phyloP scores from a whole-genome alignment of 2,888 invertebrate genomes.

The Serrognathus titanus region DNA sequence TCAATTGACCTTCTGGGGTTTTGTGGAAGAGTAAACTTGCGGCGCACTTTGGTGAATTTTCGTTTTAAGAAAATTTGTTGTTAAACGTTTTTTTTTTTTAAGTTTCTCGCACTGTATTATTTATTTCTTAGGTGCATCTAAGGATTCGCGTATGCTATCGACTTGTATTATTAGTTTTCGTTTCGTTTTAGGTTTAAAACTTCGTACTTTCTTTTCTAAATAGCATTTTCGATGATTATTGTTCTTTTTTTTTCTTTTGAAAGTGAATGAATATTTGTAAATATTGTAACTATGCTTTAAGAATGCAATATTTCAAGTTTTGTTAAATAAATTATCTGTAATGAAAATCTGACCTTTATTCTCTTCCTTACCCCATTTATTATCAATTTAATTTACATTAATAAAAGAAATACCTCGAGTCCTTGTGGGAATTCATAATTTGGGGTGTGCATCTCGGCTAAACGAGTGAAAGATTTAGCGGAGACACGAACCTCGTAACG shows the following conservation, averaged over 20 bases:
- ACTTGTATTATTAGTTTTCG: neutral
- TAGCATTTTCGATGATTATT: neutral
- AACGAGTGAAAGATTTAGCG: no score
- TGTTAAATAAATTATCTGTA: slow-evolving; percentile 12
- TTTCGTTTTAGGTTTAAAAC: neutral
- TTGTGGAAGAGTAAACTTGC: neutral
- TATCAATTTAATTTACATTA: no score
- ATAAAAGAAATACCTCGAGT: no score
- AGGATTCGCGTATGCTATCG: no score
- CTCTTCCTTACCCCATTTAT: no score
- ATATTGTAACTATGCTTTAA: slow-evolving; percentile 13
- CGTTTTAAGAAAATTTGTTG: neutral
- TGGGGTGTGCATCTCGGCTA: no score
- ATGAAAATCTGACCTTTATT: neutral
- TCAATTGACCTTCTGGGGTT: no score
- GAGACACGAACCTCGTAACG: no score
- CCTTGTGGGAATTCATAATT: no score
- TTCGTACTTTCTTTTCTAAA: neutral
- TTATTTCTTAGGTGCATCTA: neutral
- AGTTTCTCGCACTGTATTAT: neutral
- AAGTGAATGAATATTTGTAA: slow-evolving; percentile 5
- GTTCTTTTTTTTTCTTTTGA: neutral
- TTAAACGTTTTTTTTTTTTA: neutral
- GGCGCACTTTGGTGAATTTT: neutral
- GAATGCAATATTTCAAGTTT: slow-evolving; percentile 13